Evolutionary conservation across 92 coral and sea anemone species (phyloP).

Genomic region (Umimayanthus kanabou): DNA sequence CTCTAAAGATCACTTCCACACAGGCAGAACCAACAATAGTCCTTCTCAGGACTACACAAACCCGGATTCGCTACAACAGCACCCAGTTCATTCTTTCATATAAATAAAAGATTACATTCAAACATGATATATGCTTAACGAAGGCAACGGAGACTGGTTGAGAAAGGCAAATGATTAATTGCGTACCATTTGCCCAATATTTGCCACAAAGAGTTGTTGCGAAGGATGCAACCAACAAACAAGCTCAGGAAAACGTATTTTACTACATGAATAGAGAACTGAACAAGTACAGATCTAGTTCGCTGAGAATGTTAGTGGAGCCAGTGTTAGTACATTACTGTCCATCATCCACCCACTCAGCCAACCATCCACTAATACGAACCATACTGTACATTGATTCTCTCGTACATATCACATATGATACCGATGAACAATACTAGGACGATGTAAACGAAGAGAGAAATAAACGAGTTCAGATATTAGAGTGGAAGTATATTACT

Average conservation of each 20-base stretch:
- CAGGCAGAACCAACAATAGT: too few species aligned
- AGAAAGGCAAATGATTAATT: too few species aligned
- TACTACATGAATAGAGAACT: too few species aligned
- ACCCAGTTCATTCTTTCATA: too few species aligned
- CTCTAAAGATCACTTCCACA: too few species aligned
- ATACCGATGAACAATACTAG: constrained; percentile 95
- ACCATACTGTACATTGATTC: constrained; percentile 82
- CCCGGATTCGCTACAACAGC: too few species aligned
- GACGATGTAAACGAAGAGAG: constrained; percentile 91
- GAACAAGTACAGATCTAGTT: constrained; percentile 76
- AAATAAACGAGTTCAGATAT: constrained; percentile 78
- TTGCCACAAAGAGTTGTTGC: constrained; percentile 49
- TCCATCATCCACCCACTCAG: background rate
- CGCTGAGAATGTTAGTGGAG: constrained; percentile 47
- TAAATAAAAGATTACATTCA: too few species aligned
- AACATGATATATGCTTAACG: too few species aligned
- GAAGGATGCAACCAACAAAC: constrained; percentile 75
- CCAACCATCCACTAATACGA: background rate
- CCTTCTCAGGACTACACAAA: too few species aligned
- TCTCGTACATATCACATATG: constrained; percentile 90
- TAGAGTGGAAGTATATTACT: too few species aligned
- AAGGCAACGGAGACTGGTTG: too few species aligned
- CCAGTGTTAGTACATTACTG: background rate
- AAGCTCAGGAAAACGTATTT: too few species aligned
- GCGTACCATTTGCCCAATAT: background rate